A percentile compares a stretch with the other conserved stretches of the same genome.
Conservation (phyloP, 2,888 invertebrate genomes). For the Noctua fimbriata region DNA sequence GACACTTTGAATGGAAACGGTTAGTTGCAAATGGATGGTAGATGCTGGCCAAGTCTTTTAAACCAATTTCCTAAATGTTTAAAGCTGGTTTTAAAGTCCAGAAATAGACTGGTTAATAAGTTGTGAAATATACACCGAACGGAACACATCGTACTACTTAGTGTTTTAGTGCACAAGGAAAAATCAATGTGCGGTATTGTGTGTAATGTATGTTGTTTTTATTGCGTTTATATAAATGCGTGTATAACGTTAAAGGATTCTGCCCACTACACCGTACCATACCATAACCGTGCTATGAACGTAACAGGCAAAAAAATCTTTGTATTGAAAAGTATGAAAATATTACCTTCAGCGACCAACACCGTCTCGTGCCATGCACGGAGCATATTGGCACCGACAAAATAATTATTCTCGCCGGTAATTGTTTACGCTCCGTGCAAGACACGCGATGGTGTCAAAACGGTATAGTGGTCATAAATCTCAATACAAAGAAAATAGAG, state of each 20-base stretch:
- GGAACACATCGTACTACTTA: not conserved
- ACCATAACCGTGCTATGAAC: no score
- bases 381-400: no score
- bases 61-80: not conserved
- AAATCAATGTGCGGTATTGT: not conserved
- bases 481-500: no score
- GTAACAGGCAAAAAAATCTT: no score
- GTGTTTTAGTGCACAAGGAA: not conserved
- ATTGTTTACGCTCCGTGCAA: no score
- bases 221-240: not conserved
- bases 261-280: no score
- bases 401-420: no score
- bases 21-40: constrained; percentile 33
- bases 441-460: no score
- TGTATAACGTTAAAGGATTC: not conserved
- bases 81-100: not conserved
- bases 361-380: no score
- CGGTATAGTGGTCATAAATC: no score
- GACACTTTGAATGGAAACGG: constrained; percentile 25
- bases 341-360: no score
- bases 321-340: no score
- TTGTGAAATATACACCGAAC: not conserved
- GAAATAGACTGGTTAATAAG: not conserved
- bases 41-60: constrained; percentile 6
- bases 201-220: not conserved